Evolutionary conservation across 1,140 invertebrate genomes (phyloP).

Genomic region (Drosophila elegans): DNA sequence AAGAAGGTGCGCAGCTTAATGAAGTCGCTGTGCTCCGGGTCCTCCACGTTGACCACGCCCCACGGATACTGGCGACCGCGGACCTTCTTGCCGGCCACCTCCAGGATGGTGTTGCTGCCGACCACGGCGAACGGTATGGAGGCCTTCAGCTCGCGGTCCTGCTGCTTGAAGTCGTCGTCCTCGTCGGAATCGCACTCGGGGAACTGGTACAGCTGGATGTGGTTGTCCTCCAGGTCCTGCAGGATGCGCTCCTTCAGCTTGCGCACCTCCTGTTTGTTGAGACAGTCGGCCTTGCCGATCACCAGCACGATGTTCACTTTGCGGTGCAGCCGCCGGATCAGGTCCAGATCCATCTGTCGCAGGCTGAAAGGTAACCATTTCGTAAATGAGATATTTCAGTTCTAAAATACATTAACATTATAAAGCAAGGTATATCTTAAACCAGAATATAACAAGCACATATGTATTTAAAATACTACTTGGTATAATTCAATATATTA

Average conservation of each 20-base stretch:
- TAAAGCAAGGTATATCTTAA: too few species aligned
- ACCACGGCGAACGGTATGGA: constrained; percentile 98
- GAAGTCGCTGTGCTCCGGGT: constrained; percentile 98
- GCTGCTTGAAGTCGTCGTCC: constrained; percentile 96
- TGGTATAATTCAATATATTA: too few species aligned
- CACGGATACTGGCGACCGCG: constrained; percentile 98
- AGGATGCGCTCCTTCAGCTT: constrained; percentile 94
- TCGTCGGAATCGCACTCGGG: constrained; percentile 98
- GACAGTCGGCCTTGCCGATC: constrained; percentile 98
- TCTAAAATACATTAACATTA: neutral
- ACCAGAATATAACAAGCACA: too few species aligned
- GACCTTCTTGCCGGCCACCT: constrained; percentile 95
- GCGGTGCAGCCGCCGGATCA: constrained; percentile 96
- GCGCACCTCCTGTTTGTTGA: constrained; percentile 95
- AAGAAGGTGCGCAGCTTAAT: constrained; percentile 98
- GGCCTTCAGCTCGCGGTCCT: constrained; percentile 95
- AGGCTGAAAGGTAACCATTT: constrained; percentile 87
- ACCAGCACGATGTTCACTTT: constrained; percentile 99
- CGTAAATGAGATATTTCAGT: neutral
- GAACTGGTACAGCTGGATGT: constrained; percentile 98
- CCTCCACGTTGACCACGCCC: constrained; percentile 99
- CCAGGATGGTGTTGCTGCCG: constrained; percentile 97
- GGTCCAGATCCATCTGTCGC: constrained; percentile 97
- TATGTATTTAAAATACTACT: too few species aligned
- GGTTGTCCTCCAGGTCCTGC: constrained; percentile 91